These are phyloP conservation scores for Nasonia vitripennis DNA, from an alignment of 1,140 invertebrate genomes.

Conservation along the genomic window DNA sequence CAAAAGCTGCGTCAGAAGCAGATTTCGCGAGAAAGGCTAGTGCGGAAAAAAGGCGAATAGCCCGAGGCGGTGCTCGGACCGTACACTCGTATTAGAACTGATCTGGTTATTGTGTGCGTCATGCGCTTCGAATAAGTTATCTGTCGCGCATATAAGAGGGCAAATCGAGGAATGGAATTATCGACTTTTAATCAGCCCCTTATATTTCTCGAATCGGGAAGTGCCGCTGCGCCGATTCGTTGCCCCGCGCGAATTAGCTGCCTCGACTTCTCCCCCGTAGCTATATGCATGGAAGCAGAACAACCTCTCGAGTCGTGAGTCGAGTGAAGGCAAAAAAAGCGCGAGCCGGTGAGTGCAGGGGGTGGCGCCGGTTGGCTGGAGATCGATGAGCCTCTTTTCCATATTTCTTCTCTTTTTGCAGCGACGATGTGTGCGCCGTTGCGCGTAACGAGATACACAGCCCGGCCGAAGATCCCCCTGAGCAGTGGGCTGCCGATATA, in stretches of 20 bases:
- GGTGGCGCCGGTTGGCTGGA: not conserved
- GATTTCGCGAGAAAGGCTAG: not conserved
- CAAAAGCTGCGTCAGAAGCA: constrained; percentile 23
- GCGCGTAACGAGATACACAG: constrained; percentile 38
- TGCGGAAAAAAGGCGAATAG: not conserved
- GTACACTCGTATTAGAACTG: not conserved
- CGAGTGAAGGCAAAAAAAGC: not conserved
- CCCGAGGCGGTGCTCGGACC: not conserved
- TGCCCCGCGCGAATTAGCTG: not conserved
- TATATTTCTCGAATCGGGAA: not conserved
- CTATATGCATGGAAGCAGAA: not conserved
- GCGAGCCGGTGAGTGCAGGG: not conserved
- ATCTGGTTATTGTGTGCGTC: not conserved
- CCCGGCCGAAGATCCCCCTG: not conserved
- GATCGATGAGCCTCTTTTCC: constrained; percentile 32
- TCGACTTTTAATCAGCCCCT: constrained; percentile 18
- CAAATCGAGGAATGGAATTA: too few relatives aligned
- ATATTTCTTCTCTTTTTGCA: constrained; percentile 9
- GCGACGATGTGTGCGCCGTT: constrained; percentile 27
- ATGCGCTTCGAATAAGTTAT: too few relatives aligned
- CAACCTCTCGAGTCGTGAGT: constrained; percentile 1
- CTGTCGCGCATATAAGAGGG: too few relatives aligned
- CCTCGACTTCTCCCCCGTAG: not conserved
- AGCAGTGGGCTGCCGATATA: not conserved
- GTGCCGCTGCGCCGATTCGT: not conserved